These are phyloP conservation scores for Cistogaster globosa DNA, from an alignment of 2,888 invertebrate species.

Conservation along the genomic window DNA sequence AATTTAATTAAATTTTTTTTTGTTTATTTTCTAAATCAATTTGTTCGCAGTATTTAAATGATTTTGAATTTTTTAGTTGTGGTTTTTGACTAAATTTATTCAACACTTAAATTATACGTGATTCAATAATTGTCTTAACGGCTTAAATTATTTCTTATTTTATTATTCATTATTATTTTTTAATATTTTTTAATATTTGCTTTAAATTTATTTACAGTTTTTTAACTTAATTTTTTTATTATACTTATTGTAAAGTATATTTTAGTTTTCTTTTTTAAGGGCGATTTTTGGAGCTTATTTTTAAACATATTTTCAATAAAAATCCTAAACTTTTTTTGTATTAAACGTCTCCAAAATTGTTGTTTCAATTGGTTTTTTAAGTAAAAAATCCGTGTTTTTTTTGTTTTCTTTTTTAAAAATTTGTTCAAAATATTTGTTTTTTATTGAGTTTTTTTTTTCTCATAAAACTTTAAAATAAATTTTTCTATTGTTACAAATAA, in stretches of 20 bases:
- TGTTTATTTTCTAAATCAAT: neutral
- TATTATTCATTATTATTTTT: constrained; percentile 3
- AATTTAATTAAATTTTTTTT: constrained; percentile 13
- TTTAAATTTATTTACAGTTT: constrained; percentile 45
- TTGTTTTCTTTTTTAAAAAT: constrained; percentile 47
- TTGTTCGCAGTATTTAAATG: constrained; percentile 56
- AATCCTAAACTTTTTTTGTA: constrained; percentile 50
- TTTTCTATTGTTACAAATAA: constrained; percentile 58
- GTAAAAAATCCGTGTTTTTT: constrained; percentile 53
- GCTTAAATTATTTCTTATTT: constrained; percentile 37
- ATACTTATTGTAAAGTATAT: neutral
- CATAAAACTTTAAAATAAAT: constrained; percentile 57
- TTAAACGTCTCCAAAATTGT: constrained; percentile 61
- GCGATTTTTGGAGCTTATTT: constrained; percentile 44
- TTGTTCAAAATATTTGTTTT: constrained; percentile 64
- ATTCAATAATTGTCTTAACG: constrained; percentile 50
- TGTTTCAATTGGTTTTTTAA: constrained; percentile 30
- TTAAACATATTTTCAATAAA: constrained; percentile 41
- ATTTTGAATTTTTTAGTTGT: constrained; percentile 23
- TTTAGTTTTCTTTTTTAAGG: constrained; percentile 8
- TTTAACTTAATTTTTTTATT: constrained; percentile 5
- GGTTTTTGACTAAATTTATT: constrained; percentile 44
- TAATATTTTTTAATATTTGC: constrained; percentile 30
- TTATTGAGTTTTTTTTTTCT: constrained; percentile 34
- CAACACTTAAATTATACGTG: constrained; percentile 60